Conservation (phyloP, 2,113 vertebrate species). For the Acinonyx jubatus region DNA sequence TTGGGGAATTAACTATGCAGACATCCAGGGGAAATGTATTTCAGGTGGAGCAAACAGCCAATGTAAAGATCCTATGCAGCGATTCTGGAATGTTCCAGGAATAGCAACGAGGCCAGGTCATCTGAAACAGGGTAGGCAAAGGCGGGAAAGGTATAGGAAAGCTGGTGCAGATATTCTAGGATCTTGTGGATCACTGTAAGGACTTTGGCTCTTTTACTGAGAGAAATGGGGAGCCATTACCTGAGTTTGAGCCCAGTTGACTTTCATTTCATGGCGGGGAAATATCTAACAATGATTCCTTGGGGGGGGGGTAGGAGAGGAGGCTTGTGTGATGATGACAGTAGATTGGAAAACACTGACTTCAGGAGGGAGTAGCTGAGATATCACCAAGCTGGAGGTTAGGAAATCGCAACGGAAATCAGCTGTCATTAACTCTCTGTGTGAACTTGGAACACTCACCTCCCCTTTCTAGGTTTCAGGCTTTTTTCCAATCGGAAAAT, state of each 20-base stretch:
- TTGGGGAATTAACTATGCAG: background rate
- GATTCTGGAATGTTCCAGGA: background rate
- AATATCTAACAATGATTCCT: background rate
- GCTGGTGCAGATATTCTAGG: background rate
- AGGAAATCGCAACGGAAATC: background rate
- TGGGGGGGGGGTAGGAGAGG: accelerated
- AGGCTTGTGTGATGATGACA: background rate
- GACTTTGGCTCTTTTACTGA: background rate
- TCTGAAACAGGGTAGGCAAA: background rate
- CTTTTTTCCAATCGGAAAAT: background rate
- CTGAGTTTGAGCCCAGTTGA: background rate
- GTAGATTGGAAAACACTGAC: background rate
- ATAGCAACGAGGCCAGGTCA: background rate
- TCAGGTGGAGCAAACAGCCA: background rate
- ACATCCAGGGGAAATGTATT: background rate
- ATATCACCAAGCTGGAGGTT: background rate
- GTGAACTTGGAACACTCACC: background rate
- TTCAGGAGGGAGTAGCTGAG: background rate
- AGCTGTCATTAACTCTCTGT: background rate
- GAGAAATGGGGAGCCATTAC: background rate
- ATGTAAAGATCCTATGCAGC: too few relatives aligned
- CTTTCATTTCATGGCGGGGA: background rate
- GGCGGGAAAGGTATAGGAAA: too few relatives aligned
- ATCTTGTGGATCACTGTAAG: background rate
- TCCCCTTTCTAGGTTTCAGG: background rate